Evolutionary conservation across 2,113 vertebrate genomes (phyloP).

Genomic region (Corydoras sp.): DNA sequence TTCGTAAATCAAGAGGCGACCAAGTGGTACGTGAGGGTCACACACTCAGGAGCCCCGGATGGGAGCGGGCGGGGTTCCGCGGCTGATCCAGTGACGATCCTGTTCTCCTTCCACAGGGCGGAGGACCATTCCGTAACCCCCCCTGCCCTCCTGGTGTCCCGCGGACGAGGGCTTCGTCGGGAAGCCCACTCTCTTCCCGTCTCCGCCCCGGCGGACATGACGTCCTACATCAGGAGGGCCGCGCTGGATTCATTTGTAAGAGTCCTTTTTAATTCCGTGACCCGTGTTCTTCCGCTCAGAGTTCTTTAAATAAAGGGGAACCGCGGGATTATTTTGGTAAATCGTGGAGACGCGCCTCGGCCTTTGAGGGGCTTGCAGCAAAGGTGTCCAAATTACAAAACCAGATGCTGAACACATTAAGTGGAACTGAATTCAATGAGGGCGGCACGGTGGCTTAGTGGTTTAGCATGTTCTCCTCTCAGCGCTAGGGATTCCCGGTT

Average conservation of each 20-base stretch:
- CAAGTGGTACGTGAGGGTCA: slow-evolving; percentile 50
- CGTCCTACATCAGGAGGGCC: slow-evolving; percentile 57
- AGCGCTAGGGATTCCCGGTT: too few relatives aligned
- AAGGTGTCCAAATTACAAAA: too few relatives aligned
- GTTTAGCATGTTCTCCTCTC: too few relatives aligned
- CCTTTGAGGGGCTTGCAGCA: neutral
- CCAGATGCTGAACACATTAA: too few relatives aligned
- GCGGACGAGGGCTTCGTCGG: slow-evolving; percentile 47
- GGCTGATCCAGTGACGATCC: neutral
- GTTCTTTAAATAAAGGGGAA: too few relatives aligned
- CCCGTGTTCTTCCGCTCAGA: neutral
- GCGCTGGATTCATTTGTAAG: slow-evolving; percentile 77
- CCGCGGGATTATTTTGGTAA: too few relatives aligned
- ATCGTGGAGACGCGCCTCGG: too few relatives aligned
- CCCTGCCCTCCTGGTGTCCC: slow-evolving; percentile 75
- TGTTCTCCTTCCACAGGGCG: slow-evolving; percentile 60
- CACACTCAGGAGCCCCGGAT: neutral
- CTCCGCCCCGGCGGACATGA: slow-evolving; percentile 52
- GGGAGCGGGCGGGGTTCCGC: too few relatives aligned
- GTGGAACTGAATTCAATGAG: too few relatives aligned
- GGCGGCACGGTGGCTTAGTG: too few relatives aligned
- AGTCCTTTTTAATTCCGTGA: slow-evolving; percentile 3
- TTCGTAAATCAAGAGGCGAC: slow-evolving; percentile 68
- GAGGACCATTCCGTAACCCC: slow-evolving; percentile 60
- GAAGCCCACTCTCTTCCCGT: slow-evolving; percentile 55